Evolutionary conservation across 2,113 vertebrate species (phyloP).

Genomic region (Phalacrocorax brasilianus): DNA sequence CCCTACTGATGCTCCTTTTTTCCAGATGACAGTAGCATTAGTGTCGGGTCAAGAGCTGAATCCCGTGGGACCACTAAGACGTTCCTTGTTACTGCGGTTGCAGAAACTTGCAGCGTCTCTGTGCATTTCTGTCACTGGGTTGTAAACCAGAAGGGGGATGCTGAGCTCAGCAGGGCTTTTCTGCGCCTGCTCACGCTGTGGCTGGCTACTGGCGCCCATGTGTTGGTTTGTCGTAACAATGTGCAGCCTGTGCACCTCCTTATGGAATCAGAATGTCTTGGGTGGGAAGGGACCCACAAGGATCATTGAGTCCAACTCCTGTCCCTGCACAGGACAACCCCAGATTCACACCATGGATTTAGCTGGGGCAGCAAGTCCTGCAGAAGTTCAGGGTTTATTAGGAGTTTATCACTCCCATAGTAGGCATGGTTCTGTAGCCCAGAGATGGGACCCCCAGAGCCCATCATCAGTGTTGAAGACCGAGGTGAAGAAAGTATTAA

Average conservation of each 20-base stretch:
- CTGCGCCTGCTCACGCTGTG: accelerated
- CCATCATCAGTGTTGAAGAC: too few relatives aligned
- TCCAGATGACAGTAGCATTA: not conserved
- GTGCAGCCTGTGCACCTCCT: accelerated
- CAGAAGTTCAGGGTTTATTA: too few relatives aligned
- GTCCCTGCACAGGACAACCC: too few relatives aligned
- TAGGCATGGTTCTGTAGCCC: too few relatives aligned
- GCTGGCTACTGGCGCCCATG: accelerated
- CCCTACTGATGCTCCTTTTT: not conserved
- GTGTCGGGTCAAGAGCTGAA: not conserved
- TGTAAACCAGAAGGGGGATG: not conserved
- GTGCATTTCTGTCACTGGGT: accelerated
- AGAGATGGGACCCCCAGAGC: too few relatives aligned
- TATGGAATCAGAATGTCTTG: too few relatives aligned
- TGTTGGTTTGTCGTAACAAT: not conserved
- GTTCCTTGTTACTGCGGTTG: not conserved
- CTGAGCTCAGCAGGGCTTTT: not conserved
- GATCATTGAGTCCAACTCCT: too few relatives aligned
- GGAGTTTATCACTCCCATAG: too few relatives aligned
- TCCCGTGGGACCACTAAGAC: accelerated
- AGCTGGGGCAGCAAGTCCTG: too few relatives aligned
- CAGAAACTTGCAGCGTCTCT: not conserved
- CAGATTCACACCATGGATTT: too few relatives aligned
- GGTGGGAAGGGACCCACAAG: too few relatives aligned
- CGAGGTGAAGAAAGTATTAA: too few relatives aligned